Percentiles rank a stretch among this genome's conserved stretches.
These are phyloP conservation scores for Ophiothrix spiculata DNA, from an alignment of 35 echinoderm and acorn worm genomes.

Conservation along the genomic window DNA sequence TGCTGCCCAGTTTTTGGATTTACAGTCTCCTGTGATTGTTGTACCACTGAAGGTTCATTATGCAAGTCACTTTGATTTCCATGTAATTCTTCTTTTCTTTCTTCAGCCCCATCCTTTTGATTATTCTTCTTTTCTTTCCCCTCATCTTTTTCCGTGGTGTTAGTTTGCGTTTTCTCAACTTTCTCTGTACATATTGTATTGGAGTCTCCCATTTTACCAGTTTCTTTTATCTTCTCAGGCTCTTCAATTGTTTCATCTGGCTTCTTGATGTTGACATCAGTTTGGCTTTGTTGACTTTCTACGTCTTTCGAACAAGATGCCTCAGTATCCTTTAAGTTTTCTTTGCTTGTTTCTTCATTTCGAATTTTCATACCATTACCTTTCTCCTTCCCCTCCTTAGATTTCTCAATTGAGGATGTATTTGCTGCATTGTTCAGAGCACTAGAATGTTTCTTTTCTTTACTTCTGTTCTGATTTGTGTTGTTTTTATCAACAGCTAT, in stretches of 20 bases:
- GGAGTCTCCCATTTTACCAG: too few relatives aligned
- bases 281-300: not conserved
- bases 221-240: not conserved
- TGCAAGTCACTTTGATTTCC: too few relatives aligned
- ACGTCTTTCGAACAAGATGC: not conserved
- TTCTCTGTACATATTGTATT: too few relatives aligned
- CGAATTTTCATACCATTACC: not conserved
- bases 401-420: not conserved
- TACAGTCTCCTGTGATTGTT: not conserved
- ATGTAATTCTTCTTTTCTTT: not conserved
- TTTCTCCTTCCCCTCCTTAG: not conserved
- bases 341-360: too few relatives aligned
- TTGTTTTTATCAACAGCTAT: not conserved
- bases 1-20: not conserved
- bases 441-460: not conserved
- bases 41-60: not conserved
- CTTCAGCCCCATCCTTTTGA: not conserved
- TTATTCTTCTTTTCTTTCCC: not conserved
- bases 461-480: not conserved
- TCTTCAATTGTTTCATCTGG: not conserved
- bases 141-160: not conserved
- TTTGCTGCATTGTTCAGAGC: not conserved
- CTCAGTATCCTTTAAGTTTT: not conserved
- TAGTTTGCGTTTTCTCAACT: too few relatives aligned
- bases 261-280: not conserved